Percentiles rank a stretch among this genome's conserved stretches.
phyloP scores from a whole-genome alignment of 2,113 vertebrate genomes.

The Ctenomys sociabilis region DNA sequence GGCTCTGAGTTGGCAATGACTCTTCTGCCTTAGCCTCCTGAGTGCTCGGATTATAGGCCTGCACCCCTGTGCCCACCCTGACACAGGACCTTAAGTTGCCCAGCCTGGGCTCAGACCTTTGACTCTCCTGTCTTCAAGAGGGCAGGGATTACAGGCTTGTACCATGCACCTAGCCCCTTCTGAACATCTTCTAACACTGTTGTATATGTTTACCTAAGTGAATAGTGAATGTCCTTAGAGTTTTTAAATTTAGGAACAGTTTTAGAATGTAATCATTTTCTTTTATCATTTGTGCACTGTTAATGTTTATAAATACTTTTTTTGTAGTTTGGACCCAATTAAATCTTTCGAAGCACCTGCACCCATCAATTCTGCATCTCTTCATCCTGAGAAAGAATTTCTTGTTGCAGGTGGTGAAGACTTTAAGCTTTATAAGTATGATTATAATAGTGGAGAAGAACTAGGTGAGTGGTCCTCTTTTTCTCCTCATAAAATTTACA shows the following conservation, averaged over 20 bases:
- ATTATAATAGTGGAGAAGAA: slow-evolving; percentile 97
- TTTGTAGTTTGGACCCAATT: slow-evolving; percentile 93
- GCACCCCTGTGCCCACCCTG: neutral
- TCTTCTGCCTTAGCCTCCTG: neutral
- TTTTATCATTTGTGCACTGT: neutral
- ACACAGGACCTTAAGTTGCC: neutral
- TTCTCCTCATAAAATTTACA: neutral
- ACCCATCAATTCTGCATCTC: slow-evolving; percentile 96
- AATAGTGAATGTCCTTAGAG: neutral
- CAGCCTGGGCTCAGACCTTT: neutral
- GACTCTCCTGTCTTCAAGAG: neutral
- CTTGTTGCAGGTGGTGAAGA: slow-evolving; percentile 98
- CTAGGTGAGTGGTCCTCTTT: slow-evolving; percentile 87
- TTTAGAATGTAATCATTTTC: slow-evolving; percentile 30
- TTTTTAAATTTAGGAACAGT: slow-evolving; percentile 54
- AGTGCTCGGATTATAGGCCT: neutral
- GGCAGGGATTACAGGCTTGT: neutral
- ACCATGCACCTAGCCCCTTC: neutral
- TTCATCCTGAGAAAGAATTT: slow-evolving; percentile 98
- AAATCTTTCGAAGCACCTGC: slow-evolving; percentile 97
- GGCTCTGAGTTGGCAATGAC: neutral
- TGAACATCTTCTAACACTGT: neutral
- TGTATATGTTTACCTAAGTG: neutral
- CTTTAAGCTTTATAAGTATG: slow-evolving; percentile 99
- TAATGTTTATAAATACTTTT: slow-evolving; percentile 39